Evolutionary conservation across 2,113 vertebrate genomes (phyloP), one percentile per base, ranked within the genome.

Genomic region (Sprattus sprattus): DNA sequence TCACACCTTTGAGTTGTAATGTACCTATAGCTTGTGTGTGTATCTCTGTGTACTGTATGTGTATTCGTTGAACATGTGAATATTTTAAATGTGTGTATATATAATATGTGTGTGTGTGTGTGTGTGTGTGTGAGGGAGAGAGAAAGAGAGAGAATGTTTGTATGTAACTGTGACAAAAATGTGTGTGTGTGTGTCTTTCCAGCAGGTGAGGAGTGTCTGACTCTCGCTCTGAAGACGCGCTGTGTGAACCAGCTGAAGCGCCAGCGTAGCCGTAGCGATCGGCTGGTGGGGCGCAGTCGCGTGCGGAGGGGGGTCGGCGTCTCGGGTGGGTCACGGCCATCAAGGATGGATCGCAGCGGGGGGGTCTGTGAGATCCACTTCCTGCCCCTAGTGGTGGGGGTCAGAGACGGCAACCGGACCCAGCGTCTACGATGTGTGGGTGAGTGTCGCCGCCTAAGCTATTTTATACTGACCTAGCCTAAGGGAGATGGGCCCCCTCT

Each of bases 201-300:
- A 85, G 44, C 85, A 95, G 94, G 93, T 57, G 94, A 95, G 16
- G 95, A 95, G 89, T 96, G 95, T 88, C 81, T 96, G 90, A 95
- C 94, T 9, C 89, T 95, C 84, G 95, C 94, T 3, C 81, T 95
- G 50, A 96, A 96, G 86, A 93, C 94, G 67, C 95, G 92, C 2
- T 96, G 95, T 64, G 94, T 95, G 91, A 96, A 96, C 91, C 94
- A 95, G 88, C 89, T 96, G 88, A 96, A 95, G 90, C 93, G 92
- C 0, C 87, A 92, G 1, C 93, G 92, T 52, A 86, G 91, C 0
- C 91, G 90, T 46, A 89, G 91, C 6, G 94, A 95, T 84, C 92
- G 94, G 20, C 89, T 90, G 0, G 89, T 89, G 6, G 90, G 91
- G 80, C 81, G 83, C 4, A 39, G 25, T 2, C 71, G 71, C 25